These are phyloP conservation scores for Eristalis intricaria DNA, from an alignment of 2,888 invertebrate species.

Conservation along the genomic window DNA sequence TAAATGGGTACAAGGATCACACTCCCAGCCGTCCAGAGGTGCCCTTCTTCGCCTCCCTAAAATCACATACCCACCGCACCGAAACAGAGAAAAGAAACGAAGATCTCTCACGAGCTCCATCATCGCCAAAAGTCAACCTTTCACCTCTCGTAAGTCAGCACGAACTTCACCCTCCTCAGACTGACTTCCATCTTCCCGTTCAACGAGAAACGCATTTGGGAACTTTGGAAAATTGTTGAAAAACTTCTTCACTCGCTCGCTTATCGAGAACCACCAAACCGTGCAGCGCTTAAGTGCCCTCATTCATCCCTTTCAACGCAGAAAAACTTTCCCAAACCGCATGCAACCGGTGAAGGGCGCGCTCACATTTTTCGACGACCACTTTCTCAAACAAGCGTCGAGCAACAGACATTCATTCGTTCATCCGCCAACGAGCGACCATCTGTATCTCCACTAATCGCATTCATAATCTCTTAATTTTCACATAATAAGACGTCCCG, in stretches of 20 bases:
- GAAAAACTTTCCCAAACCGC: background rate
- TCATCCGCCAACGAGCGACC: background rate
- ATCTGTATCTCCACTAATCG: background rate
- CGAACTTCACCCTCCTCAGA: background rate
- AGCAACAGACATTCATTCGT: background rate
- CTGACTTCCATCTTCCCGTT: background rate
- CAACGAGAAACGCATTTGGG: background rate
- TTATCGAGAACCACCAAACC: background rate
- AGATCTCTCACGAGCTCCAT: background rate
- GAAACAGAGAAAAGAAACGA: background rate
- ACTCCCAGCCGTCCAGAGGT: too few species aligned
- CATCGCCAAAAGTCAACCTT: background rate
- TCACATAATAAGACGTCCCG: conserved; percentile 10
- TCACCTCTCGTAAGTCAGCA: background rate
- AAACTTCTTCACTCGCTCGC: background rate
- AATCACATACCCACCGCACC: too few species aligned
- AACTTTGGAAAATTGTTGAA: background rate
- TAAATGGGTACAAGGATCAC: too few species aligned
- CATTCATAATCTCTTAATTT: conserved; percentile 8
- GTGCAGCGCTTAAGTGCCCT: background rate
- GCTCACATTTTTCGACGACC: background rate
- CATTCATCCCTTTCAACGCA: background rate
- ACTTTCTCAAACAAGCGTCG: background rate
- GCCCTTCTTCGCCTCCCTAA: too few species aligned
- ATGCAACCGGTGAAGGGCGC: background rate